Evolutionary conservation across 30 jellyfish, hydroid and myxozoan genomes (phyloP).

Genomic region (Clytia hemisphaerica): DNA sequence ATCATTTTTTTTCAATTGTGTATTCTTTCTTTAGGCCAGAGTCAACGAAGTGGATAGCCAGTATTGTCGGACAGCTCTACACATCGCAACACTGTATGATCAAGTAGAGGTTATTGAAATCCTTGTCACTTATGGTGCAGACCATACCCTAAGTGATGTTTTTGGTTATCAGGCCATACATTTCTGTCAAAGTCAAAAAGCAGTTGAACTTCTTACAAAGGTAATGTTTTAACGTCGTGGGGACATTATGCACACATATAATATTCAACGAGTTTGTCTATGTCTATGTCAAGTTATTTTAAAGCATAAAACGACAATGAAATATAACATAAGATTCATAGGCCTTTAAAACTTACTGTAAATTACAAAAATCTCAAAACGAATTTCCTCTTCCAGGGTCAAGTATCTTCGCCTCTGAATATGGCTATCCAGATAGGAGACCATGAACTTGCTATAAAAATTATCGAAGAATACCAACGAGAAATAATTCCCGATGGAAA

Average conservation of each 20-base stretch:
- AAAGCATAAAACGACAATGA: too few species aligned
- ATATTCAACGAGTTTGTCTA: too few species aligned
- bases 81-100: constrained; percentile 62
- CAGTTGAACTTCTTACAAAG: constrained; percentile 53
- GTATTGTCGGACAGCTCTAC: constrained; percentile 69
- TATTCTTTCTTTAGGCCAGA: constrained; percentile 64
- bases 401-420: too few species aligned
- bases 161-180: constrained; percentile 68
- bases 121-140: constrained; percentile 46
- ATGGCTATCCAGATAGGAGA: too few species aligned
- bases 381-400: constrained; percentile 11
- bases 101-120: constrained; percentile 43
- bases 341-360: constrained; percentile 30
- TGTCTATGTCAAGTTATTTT: too few species aligned
- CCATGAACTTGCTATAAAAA: too few species aligned
- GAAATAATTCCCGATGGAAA: too few species aligned
- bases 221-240: constrained; percentile 6
- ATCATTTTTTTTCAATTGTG: too few species aligned
- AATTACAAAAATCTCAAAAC: constrained; percentile 26
- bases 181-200: constrained; percentile 60
- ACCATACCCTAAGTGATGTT: constrained; percentile 44
- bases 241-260: neutral
- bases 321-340: too few species aligned
- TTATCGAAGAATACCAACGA: too few species aligned
- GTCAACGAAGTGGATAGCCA: constrained; percentile 61